Base-by-base conservation (phyloP, 2,113 vertebrate species). In the Heterotilapia buettikoferi region DNA sequence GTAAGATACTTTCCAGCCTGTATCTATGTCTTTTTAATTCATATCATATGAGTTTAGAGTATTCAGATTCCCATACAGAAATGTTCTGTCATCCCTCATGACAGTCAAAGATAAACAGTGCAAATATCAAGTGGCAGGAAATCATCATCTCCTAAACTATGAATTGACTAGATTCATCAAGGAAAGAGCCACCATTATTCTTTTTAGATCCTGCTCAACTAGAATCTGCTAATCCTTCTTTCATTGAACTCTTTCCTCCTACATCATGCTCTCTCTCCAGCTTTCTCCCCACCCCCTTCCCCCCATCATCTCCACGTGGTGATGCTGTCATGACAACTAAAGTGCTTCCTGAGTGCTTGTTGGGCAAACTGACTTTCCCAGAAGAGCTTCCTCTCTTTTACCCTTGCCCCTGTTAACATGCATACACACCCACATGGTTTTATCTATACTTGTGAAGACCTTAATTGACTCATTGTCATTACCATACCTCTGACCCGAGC, bases 311-410 rank as follows among this genome's bases (percentile, higher is more conserved):
- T 91, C 71, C 86, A 91, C 82, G 40, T 83, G 84, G 83, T 86
- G 53, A 87, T 85, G 89, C 84, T 90, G 91, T 92, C 85, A 80
- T 95, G 92, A 95, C 89, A 94, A 90, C 90, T 94, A 94, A 95
- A 96, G 92, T 94, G 94, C 92, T 96, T 96, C 93, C 86, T 90
- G 90, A 91, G 90, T 92, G 90, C 89, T 95, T 96, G 95, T 94
- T 95, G 93, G 94, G 89, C 94, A 96, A 96, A 96, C 94, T 93
- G 90, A 88, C 92, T 91, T 92, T 92, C 92, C 86, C 92, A 90
- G 88, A 93, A 92, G 93, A 94, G 92, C 91, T 86, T 86, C 87
- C 87, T 92, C 87, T 81, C 79, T 87, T 91, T 91, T 88, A 52
- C 82, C 88, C 87, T 63, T 59, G 83, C 80, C 24, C 66, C 82